Conservation (phyloP, 2,797 vertebrate species). For the Anisognathus igniventris region DNA sequence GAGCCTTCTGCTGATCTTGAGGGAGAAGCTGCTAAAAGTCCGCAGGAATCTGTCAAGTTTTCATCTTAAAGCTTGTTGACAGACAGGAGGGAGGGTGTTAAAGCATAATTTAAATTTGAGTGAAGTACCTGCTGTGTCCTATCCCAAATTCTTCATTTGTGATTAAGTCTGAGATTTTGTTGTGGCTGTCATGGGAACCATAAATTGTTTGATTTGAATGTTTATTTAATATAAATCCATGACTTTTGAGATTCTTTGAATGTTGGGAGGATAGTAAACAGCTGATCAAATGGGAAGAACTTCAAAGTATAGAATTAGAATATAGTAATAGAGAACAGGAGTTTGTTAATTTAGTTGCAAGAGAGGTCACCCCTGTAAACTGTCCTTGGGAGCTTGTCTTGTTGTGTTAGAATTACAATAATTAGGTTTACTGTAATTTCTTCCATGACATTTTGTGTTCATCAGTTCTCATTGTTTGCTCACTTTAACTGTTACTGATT, state of each 20-base stretch:
- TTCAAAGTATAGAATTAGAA: not conserved
- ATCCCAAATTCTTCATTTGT: not conserved
- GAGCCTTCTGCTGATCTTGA: not conserved
- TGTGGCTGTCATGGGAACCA: not conserved
- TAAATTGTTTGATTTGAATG: constrained; percentile 4
- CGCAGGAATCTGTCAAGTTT: not conserved
- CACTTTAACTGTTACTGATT: not conserved
- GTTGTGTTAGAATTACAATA: not conserved
- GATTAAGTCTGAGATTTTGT: not conserved
- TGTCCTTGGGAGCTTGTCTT: not conserved
- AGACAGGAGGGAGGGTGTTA: not conserved
- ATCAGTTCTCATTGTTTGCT: not conserved
- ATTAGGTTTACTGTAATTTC: not conserved
- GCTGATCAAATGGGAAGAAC: not conserved
- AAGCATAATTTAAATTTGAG: not conserved
- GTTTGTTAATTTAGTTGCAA: not conserved
- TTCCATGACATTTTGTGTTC: not conserved
- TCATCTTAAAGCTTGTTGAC: not conserved
- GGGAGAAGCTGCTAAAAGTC: not conserved
- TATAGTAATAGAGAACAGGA: not conserved
- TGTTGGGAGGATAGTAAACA: not conserved
- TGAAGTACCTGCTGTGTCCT: not conserved
- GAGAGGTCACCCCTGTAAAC: not conserved
- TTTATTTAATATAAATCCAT: not conserved
- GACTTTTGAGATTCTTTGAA: not conserved